A percentile compares a stretch with the other conserved stretches of the same genome.
These are phyloP conservation scores for Gortyna flavago DNA, from an alignment of 2,888 invertebrate species.

Conservation along the genomic window DNA sequence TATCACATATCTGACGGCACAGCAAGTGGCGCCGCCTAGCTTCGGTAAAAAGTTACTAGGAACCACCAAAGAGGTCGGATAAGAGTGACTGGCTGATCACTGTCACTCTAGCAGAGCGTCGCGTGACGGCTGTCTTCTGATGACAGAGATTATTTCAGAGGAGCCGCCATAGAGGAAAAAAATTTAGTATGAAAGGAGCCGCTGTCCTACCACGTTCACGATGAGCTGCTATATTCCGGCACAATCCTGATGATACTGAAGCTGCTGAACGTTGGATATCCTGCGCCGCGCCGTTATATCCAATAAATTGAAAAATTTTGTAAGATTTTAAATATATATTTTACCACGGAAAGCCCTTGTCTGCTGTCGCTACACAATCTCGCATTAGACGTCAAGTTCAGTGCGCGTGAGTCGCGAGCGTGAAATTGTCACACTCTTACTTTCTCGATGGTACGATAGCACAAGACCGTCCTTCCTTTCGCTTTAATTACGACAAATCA, in stretches of 20 bases:
- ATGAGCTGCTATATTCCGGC: neutral
- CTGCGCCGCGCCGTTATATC: neutral
- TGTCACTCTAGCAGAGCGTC: neutral
- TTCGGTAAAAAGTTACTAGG: neutral
- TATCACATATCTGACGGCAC: neutral
- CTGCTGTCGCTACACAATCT: constrained; percentile 70
- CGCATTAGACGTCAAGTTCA: constrained; percentile 82
- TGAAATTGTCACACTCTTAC: constrained; percentile 89
- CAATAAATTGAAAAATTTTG: neutral
- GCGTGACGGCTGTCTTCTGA: neutral
- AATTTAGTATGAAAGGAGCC: too few relatives aligned
- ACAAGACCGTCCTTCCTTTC: constrained; percentile 82
- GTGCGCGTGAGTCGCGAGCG: constrained; percentile 81
- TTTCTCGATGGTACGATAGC: constrained; percentile 84
- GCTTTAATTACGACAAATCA: constrained; percentile 84
- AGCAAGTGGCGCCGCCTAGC: neutral
- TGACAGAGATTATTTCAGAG: too few relatives aligned
- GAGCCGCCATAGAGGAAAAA: too few relatives aligned
- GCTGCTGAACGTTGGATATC: neutral
- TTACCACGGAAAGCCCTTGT: constrained; percentile 17
- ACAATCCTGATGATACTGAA: neutral
- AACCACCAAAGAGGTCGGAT: neutral
- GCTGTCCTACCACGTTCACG: neutral
- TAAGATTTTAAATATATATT: too few relatives aligned
- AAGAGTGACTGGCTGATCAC: neutral